These are phyloP conservation scores for Cariama cristata DNA, from an alignment of 2,113 vertebrate genomes.

Conservation along the genomic window DNA sequence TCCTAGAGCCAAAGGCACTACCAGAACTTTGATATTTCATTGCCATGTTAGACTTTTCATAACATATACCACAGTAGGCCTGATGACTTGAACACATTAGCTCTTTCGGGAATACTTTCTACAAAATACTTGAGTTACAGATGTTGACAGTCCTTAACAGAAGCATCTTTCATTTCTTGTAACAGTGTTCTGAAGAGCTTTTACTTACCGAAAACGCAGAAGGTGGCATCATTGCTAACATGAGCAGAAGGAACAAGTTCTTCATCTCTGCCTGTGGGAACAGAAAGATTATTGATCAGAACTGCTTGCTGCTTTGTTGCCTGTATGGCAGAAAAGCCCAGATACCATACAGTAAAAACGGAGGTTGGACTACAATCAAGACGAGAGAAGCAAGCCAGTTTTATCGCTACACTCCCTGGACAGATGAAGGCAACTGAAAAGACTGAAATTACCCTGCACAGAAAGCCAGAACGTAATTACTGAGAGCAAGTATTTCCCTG, in stretches of 20 bases:
- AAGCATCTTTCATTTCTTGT: neutral
- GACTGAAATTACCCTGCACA: neutral
- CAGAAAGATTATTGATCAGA: neutral
- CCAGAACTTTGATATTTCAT: neutral
- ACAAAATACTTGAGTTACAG: neutral
- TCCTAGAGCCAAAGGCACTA: neutral
- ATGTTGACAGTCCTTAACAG: neutral
- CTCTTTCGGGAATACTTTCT: neutral
- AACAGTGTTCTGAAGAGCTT: neutral
- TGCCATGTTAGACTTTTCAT: neutral
- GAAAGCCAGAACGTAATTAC: neutral
- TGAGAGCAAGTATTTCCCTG: neutral
- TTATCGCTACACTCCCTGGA: neutral
- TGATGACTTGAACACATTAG: neutral
- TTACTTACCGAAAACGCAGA: constrained; percentile 67
- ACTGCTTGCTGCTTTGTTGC: neutral
- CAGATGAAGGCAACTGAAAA: neutral
- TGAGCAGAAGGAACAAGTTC: constrained; percentile 44
- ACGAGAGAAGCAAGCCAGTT: neutral
- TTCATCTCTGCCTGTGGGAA: constrained; percentile 57
- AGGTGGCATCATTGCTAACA: neutral
- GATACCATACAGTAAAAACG: neutral
- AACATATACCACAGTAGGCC: neutral
- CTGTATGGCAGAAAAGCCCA: neutral
- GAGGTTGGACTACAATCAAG: neutral